These are phyloP conservation scores for Scomber colias DNA, from an alignment of 2,113 vertebrate genomes.

Conservation along the genomic window DNA sequence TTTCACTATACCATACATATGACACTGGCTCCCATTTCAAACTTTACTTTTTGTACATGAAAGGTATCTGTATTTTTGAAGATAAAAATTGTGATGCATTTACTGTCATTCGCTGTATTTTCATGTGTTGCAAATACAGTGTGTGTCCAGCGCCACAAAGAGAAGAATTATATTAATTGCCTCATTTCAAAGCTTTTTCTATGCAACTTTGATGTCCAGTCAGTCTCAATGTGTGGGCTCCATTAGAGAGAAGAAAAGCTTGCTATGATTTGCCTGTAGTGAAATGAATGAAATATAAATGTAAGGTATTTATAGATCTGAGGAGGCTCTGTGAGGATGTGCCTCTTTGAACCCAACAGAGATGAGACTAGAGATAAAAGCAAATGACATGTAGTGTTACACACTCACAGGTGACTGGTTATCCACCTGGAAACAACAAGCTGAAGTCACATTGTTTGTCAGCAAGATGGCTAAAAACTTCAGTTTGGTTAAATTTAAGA, in stretches of 20 bases:
- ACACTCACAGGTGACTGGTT: slow-evolving; percentile 5
- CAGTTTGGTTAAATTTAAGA: not conserved
- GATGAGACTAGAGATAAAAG: slow-evolving; percentile 33
- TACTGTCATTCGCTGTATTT: not conserved
- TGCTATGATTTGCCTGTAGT: slow-evolving; percentile 49
- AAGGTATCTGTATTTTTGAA: not conserved
- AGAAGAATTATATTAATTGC: slow-evolving; percentile 45
- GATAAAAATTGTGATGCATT: not conserved
- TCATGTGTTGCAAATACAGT: slow-evolving; percentile 5
- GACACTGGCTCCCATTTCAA: not conserved
- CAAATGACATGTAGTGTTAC: not conserved
- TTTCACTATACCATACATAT: slow-evolving; percentile 14
- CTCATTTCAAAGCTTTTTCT: slow-evolving; percentile 60
- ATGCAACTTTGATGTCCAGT: slow-evolving; percentile 65
- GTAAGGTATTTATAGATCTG: slow-evolving; percentile 61
- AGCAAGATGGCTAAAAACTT: not conserved
- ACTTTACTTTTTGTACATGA: slow-evolving; percentile 9
- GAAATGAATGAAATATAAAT: slow-evolving; percentile 64
- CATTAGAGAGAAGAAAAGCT: slow-evolving; percentile 57
- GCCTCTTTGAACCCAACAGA: slow-evolving; percentile 38
- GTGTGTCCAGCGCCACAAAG: slow-evolving; percentile 4
- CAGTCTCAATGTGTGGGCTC: slow-evolving; percentile 56
- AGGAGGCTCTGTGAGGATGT: slow-evolving; percentile 25
- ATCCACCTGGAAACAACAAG: slow-evolving; percentile 33
- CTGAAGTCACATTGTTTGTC: slow-evolving; percentile 7